These are phyloP conservation scores for Halictus ligatus DNA, from an alignment of 2,888 invertebrate species.

Conservation along the genomic window DNA sequence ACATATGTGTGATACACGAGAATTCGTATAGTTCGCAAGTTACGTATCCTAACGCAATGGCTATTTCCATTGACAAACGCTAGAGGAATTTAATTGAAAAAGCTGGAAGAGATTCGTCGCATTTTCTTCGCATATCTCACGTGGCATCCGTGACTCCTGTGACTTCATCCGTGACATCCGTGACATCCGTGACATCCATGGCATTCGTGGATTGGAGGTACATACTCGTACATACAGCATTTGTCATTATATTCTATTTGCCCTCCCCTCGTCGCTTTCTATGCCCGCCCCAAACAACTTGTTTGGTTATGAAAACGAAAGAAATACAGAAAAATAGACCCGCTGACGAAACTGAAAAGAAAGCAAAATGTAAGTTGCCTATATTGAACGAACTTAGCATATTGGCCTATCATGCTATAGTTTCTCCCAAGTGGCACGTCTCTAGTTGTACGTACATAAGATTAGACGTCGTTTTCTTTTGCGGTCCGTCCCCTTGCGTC, in stretches of 20 bases:
- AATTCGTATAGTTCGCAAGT: neutral
- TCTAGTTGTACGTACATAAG: slow-evolving; percentile 71
- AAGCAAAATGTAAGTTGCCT: slow-evolving; percentile 81
- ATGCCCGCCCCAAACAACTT: slow-evolving; percentile 41
- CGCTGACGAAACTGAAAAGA: slow-evolving; percentile 81
- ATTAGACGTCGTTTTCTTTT: slow-evolving; percentile 73
- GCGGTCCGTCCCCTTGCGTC: slow-evolving; percentile 76
- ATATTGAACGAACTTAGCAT: slow-evolving; percentile 80
- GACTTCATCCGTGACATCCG: neutral
- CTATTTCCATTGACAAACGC: neutral
- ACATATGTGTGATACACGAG: neutral
- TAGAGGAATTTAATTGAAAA: neutral
- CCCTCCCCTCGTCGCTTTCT: slow-evolving; percentile 28
- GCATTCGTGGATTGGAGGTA: slow-evolving; percentile 22
- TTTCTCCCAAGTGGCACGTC: slow-evolving; percentile 87
- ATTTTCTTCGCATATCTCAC: neutral
- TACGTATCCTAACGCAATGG: neutral
- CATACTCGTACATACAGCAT: slow-evolving; percentile 1
- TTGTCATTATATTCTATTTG: slow-evolving; percentile 40
- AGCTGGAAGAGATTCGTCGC: neutral
- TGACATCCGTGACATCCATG: neutral
- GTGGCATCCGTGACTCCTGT: neutral
- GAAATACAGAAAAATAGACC: slow-evolving; percentile 62
- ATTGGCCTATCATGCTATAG: slow-evolving; percentile 81
- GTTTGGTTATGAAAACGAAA: slow-evolving; percentile 54